These are phyloP conservation scores for Furnarius figulus DNA, from an alignment of 2,113 vertebrate genomes.

Conservation along the genomic window DNA sequence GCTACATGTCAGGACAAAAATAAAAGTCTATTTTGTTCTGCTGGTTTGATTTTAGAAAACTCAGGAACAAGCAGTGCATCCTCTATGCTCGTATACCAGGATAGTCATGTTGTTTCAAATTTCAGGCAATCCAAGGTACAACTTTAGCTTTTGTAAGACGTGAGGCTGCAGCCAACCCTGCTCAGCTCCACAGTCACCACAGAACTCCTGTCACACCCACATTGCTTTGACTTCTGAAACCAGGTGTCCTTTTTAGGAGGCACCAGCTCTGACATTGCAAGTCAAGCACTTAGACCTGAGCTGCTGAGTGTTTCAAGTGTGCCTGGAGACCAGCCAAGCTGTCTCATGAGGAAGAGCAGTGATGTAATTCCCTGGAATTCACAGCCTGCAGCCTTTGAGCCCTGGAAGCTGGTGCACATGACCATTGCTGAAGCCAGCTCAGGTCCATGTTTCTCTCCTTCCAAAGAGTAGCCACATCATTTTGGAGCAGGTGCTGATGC, in stretches of 20 bases:
- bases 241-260: background rate
- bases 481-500: background rate
- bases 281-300: background rate
- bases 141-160: background rate
- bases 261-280: background rate
- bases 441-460: background rate
- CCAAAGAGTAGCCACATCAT: background rate
- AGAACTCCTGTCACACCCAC: background rate
- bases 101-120: background rate
- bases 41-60: background rate
- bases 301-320: background rate
- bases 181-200: background rate
- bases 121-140: background rate
- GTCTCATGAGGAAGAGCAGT: background rate
- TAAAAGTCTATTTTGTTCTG: background rate
- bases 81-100: background rate
- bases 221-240: background rate
- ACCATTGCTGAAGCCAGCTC: background rate
- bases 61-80: background rate
- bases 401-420: background rate
- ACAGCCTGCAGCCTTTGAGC: background rate
- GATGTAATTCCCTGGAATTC: background rate
- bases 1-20: background rate
- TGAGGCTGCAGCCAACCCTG: background rate
- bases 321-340: background rate